Conservation (phyloP, 92 coral and sea anemone species). For the Siderastrea siderea region DNA sequence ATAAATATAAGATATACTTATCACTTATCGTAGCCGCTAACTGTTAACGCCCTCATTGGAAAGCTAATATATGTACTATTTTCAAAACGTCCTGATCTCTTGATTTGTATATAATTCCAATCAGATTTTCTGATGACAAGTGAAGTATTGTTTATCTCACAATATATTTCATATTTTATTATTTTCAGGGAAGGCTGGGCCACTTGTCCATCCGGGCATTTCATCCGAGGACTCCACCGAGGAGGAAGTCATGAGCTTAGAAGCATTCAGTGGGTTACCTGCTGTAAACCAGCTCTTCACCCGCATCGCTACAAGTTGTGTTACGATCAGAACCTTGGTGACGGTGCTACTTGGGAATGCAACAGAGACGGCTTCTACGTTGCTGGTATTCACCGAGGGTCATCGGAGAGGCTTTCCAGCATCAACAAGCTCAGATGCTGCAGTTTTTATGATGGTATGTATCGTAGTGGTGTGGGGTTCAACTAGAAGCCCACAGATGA, state of each 20-base stretch:
- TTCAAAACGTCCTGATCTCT: too few species aligned
- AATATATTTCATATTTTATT: background rate
- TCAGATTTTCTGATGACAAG: too few species aligned
- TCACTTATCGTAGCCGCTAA: too few species aligned
- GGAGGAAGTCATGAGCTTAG: constrained; percentile 37
- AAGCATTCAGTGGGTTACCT: constrained; percentile 70
- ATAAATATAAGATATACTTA: too few species aligned
- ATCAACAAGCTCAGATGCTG: constrained; percentile 73
- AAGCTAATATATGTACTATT: too few species aligned
- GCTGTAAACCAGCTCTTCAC: constrained; percentile 78
- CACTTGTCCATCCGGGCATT: constrained; percentile 69
- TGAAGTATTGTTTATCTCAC: too few species aligned
- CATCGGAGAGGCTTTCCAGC: constrained; percentile 59
- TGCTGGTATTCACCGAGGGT: constrained; percentile 70
- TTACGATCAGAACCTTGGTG: constrained; percentile 46
- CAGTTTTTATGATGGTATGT: constrained; percentile 71
- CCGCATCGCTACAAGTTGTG: constrained; percentile 71
- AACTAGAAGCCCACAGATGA: too few species aligned
- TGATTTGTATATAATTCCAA: too few species aligned
- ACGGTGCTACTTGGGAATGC: constrained; percentile 3
- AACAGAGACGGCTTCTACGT: constrained; percentile 42
- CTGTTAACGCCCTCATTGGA: too few species aligned
- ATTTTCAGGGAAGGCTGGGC: constrained; percentile 57
- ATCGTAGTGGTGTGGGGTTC: background rate
- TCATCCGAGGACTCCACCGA: constrained; percentile 64